These are phyloP conservation scores for Cephalopachus bancanus DNA, from an alignment of 2,797 vertebrate species.

Conservation along the genomic window DNA sequence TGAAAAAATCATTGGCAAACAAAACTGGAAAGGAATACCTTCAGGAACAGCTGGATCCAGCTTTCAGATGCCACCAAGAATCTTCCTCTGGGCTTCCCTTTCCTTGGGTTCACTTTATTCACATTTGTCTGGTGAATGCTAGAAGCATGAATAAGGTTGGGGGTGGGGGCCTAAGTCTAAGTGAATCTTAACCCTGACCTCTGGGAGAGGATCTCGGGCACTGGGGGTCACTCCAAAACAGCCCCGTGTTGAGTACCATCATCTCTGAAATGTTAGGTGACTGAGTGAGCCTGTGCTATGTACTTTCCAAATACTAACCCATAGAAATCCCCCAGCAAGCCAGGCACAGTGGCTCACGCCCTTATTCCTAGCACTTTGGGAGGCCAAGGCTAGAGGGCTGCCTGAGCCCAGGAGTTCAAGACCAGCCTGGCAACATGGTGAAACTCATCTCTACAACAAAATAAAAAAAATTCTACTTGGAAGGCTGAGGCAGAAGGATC, in stretches of 20 bases:
- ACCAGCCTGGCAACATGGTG: not conserved
- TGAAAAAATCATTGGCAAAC: not conserved
- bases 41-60: not conserved
- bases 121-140: not conserved
- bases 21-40: not conserved
- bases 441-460: not conserved
- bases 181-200: too few relatives aligned
- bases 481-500: too few relatives aligned
- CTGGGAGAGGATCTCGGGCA: not conserved
- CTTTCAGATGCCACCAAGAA: not conserved
- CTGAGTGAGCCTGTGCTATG: accelerated
- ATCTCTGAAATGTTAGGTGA: not conserved
- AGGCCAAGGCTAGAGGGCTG: accelerated
- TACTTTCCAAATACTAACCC: not conserved
- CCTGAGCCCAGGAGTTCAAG: not conserved
- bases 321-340: not conserved
- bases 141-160: not conserved
- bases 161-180: not conserved
- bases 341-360: not conserved
- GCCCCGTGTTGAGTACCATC: accelerated
- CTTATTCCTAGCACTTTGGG: not conserved
- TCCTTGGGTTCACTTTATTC: not conserved
- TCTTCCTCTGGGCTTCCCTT: not conserved
- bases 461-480: too few relatives aligned
- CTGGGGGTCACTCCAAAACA: accelerated